A percentile compares a stretch with the other conserved stretches of the same genome.
Evolutionary conservation across 2,888 invertebrate genomes (phyloP).

Genomic region (Ephialtes manifestator): DNA sequence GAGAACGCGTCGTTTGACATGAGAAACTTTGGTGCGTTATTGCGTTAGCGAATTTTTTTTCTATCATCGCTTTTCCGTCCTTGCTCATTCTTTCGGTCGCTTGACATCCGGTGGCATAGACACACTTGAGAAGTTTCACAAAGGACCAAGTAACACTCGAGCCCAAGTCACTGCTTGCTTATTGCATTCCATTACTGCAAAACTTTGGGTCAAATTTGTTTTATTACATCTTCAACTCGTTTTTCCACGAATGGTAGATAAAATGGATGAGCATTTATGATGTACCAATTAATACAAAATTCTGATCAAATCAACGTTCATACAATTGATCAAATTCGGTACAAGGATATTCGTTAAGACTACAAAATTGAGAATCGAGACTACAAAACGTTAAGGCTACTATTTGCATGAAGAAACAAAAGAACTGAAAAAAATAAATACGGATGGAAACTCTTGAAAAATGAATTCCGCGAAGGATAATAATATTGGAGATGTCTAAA

Average conservation of each 20-base stretch:
- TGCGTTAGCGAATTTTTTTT: slow-evolving; percentile 49
- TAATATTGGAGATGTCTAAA: not conserved
- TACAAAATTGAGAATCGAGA: no score
- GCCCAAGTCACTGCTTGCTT: not conserved
- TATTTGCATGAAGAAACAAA: no score
- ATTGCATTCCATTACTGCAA: not conserved
- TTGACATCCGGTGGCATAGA: not conserved
- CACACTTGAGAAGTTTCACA: slow-evolving; percentile 11
- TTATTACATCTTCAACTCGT: not conserved
- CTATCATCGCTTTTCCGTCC: slow-evolving; percentile 7
- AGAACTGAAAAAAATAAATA: not conserved
- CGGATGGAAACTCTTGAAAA: slow-evolving; percentile 13
- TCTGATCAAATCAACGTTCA: no score
- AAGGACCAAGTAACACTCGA: slow-evolving; percentile 11
- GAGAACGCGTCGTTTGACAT: slow-evolving; percentile 54
- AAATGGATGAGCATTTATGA: not conserved
- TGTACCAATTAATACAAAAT: no score
- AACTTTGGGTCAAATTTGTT: not conserved
- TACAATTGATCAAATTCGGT: no score
- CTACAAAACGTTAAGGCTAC: no score
- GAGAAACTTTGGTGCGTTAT: slow-evolving; percentile 57
- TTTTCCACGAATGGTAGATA: not conserved
- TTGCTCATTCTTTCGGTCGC: not conserved
- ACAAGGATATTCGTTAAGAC: no score
- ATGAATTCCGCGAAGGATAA: not conserved